Evolutionary conservation across 2,113 vertebrate species (phyloP), one percentile per base, ranked within the genome.

Genomic region (Tringa solitaria): DNA sequence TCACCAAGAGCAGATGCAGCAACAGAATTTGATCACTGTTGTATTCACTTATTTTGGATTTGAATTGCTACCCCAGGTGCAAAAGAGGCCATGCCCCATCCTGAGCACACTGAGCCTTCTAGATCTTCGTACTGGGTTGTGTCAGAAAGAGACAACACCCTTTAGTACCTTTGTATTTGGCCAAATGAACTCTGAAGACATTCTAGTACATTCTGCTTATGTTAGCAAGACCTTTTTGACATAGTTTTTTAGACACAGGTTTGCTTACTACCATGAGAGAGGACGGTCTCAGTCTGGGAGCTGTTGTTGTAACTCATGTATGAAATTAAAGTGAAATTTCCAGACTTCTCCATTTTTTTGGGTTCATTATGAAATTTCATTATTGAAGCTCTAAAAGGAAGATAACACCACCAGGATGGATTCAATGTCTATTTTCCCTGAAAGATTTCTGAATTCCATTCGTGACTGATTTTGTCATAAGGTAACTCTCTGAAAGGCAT

Each of bases 381-480:
- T 84, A 90, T 39, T 19, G 37, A 72, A 95, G 32, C 45, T 68
- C 56, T 84, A 45, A 87, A 95, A 92, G 50, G 11, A 69, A 78
- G 56, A 61, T 75, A 92, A 39, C 32, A 70, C 23, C 53, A 87
- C 39, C 39, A 89, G 65, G 53, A 65, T 89, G 56, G 72, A 84
- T 92, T 81, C 8, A 7, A 80, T 82, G 57, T 78, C 57, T 95
- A 5, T 84, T 89, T 89, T 56, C 41, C 72, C 75, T 57, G 75
- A 74, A 90, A 94, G 87, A 95, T 84, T 67, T 82, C 78, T 82
- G 68, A 64, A 72, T 89, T 87, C 83, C 61, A 50, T 81, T 86
- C 63, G 50, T 74, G 64, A 84, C 85, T 93, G 90, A 90, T 94
- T 89, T 50, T 76, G 65, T 59, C 74, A 95, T 89, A 95, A 93